Percentiles rank a stretch among this genome's conserved stretches.
These are phyloP conservation scores for Cladorhizidae sp. DNA, from an alignment of 37 sponge, comb jelly and placozoan species.

Conservation along the genomic window DNA sequence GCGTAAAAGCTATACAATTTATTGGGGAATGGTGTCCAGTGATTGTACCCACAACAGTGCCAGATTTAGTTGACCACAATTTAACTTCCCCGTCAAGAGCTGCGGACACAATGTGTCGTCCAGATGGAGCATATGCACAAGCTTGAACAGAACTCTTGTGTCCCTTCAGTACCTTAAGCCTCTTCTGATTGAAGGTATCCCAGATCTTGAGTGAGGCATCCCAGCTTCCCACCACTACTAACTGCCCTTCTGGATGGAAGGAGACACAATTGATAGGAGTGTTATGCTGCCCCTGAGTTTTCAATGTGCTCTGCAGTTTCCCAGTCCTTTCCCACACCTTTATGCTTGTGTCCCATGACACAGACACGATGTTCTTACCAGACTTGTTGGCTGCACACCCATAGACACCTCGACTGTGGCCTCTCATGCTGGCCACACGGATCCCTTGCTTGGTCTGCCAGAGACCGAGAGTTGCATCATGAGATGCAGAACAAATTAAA, in stretches of 20 bases:
- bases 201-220: constrained; percentile 81
- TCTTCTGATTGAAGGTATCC: constrained; percentile 85
- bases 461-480: constrained; percentile 78
- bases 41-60: constrained; percentile 75
- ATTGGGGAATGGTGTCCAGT: constrained; percentile 81
- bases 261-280: constrained; percentile 87
- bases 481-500: constrained; percentile 83
- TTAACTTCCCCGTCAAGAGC: constrained; percentile 89
- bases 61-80: constrained; percentile 82
- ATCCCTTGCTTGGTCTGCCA: constrained; percentile 88
- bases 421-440: constrained; percentile 67
- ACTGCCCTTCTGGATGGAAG: constrained; percentile 90
- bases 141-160: constrained; percentile 87
- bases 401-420: constrained; percentile 67
- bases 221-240: constrained; percentile 88
- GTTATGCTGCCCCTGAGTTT: constrained; percentile 37
- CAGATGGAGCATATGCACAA: constrained; percentile 81
- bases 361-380: constrained; percentile 81
- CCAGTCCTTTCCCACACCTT: constrained; percentile 80
- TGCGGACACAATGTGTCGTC: constrained; percentile 87
- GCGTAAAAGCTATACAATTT: constrained; percentile 71
- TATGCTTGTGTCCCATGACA: constrained; percentile 72
- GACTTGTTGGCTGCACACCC: constrained; percentile 56
- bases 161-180: constrained; percentile 81
- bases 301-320: constrained; percentile 20